Conservation (phyloP, 35 echinoderm and acorn worm species). For the Chiridota heheva region DNA sequence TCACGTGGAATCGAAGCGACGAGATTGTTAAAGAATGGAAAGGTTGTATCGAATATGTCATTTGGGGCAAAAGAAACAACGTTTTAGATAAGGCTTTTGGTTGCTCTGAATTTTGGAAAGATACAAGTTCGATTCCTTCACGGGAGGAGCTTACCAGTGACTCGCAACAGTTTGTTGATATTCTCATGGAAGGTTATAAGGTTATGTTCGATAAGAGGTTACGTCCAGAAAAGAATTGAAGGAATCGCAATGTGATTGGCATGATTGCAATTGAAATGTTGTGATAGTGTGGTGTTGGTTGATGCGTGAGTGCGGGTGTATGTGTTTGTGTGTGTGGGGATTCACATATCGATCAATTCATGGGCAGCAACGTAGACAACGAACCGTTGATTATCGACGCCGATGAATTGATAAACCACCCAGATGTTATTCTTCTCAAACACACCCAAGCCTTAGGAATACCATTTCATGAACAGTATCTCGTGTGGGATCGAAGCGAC, state of each 20-base stretch:
- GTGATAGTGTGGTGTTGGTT: too few species aligned
- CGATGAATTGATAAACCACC: conserved; percentile 59
- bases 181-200: conserved; percentile 43
- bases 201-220: conserved; percentile 33
- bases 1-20: not conserved
- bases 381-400: conserved; percentile 66
- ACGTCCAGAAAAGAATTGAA: conserved; percentile 28
- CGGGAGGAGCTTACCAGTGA: conserved; percentile 15
- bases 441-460: conserved; percentile 61
- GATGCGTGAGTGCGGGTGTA: too few species aligned
- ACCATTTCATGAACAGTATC: conserved; percentile 30
- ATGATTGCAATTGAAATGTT: too few species aligned
- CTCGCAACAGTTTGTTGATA: conserved; percentile 37
- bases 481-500: conserved; percentile 44
- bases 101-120: conserved; percentile 20
- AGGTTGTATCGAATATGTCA: not conserved
- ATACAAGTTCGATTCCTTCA: conserved; percentile 5
- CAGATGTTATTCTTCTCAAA: conserved; percentile 45
- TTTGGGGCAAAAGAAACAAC: not conserved
- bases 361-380: conserved; percentile 11
- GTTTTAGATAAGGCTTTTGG: conserved; percentile 11
- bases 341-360: too few species aligned
- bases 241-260: too few species aligned
- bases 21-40: not conserved
- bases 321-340: too few species aligned